phyloP scores from a whole-genome alignment of 2,113 vertebrate species.

The Pelmatolapia mariae region DNA sequence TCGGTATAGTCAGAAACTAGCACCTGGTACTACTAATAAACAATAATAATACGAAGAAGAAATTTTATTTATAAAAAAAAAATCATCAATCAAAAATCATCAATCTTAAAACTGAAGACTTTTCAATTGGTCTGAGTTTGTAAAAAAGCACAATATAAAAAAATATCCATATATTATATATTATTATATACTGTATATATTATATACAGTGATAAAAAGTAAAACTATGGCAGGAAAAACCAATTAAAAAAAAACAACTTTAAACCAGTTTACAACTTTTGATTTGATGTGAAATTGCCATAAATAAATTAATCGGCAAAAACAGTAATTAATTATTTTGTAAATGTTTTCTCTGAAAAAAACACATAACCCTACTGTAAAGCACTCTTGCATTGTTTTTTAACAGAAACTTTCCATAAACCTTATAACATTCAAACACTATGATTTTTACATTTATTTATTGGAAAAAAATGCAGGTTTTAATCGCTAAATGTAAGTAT shows the following conservation, averaged over 20 bases:
- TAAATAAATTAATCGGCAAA: background rate
- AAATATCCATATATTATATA: background rate
- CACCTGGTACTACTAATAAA: background rate
- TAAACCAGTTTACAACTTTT: background rate
- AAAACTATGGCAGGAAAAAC: fast-evolving
- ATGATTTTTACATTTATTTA: background rate
- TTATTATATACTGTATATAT: background rate
- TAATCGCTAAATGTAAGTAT: background rate
- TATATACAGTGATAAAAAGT: background rate
- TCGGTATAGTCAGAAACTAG: background rate
- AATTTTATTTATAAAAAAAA: background rate
- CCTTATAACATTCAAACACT: background rate
- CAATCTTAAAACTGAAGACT: background rate
- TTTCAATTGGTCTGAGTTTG: background rate
- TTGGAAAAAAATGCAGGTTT: background rate
- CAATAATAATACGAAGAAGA: background rate
- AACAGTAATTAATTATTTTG: background rate
- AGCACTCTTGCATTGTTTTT: background rate
- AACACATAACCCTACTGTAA: background rate
- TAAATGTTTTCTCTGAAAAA: background rate
- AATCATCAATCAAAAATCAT: background rate
- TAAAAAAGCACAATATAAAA: background rate
- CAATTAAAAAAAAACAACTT: background rate
- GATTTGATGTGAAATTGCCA: background rate
- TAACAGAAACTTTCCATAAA: background rate